Base-by-base conservation (phyloP, 2,888 invertebrate species). In the Luperina nickerlii region DNA sequence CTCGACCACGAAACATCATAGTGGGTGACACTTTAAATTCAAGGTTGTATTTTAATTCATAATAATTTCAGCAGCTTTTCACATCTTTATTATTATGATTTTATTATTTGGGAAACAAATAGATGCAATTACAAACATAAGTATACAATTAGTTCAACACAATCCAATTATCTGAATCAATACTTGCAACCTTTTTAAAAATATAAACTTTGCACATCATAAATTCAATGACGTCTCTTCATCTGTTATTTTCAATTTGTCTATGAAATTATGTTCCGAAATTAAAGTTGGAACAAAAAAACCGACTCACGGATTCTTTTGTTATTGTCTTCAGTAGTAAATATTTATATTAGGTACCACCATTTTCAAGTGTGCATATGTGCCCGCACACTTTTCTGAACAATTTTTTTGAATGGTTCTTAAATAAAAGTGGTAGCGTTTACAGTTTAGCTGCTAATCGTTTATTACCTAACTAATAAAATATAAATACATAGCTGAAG, bases 191-290 rank as follows among this genome's bases (percentile, higher is more conserved):
- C 48, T 70, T 54, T 57, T 72, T 66, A 13, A 1, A 68, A 51
- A 75, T 32, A 62, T 18, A 45, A 63, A 27, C 15, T 66, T 38
- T n/a, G 1, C 15, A 42, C 42, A 74, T 27, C 63, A 68, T 65
- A 74, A 54, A 63, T 51, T 32, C 60, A 13, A 63, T 76, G 75
- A 70, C 69, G 75, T 70, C 62, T 71, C 48, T 48, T 73, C 51
- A 57, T 24, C 57, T 45, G 65, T 67, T 72, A 83, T 81, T 77
- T 78, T 71, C 78, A 83, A 85, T 81, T 83, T 77, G 54, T 78
- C 71, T 83, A 83, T 78, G 72, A 81, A 77, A 88, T 81, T 78
- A 68, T 81, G 32, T 76, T 79, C 32, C n/a, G 13, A 83, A 83
- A 78, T 78, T 79, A 76, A 79, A 75, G 38, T 51, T 13, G 2